Evolutionary conservation across 2,113 vertebrate genomes (phyloP), one percentile per base, ranked within the genome.

Genomic region (Salvelinus fontinalis): DNA sequence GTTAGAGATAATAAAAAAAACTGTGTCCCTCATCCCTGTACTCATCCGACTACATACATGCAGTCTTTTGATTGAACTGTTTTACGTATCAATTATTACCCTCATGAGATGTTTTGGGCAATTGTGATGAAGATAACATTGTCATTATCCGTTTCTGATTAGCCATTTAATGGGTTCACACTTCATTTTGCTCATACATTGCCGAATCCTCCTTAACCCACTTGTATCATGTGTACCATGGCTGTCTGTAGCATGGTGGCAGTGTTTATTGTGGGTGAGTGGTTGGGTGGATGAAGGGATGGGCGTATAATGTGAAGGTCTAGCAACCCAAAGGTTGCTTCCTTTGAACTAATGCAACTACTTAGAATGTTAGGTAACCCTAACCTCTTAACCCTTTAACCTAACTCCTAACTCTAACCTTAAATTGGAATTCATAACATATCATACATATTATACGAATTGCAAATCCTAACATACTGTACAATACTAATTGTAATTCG

Each of bases 161-260:
- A 89, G 86, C 85, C 71, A 78, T 79, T 75, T 88, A 89, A 87
- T 87, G 85, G 74, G 75, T 85, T 89, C 87, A 87, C 87, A 86
- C 78, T 80, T 84, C 90, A 86, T 89, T 88, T 87, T 85, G 84
- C 84, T 87, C 87, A 85, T 86, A 86, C 88, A 85, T 60, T 6
- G 74, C 31, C 60, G 86, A 81, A 77, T 74, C 70, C 76, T 79
- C 73, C 31, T 75, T 49, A 73, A 74, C 66, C 44, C 2, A 27
- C 65, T 39, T 84, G 85, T 80, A 80, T 85, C 75, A 86, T 80
- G 78, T 62, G 59, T 49, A 66, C 79, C 68, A 68, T 65, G 67
- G 74, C 16, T 18, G 20, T 22, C 20, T 20, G 59, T 62, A 20
- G 20, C 20, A 62, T 8, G 59, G 59, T 22, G 12, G 59, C 24